These are phyloP conservation scores for Penelope pileata DNA, from an alignment of 2,113 vertebrate species.

Conservation along the genomic window DNA sequence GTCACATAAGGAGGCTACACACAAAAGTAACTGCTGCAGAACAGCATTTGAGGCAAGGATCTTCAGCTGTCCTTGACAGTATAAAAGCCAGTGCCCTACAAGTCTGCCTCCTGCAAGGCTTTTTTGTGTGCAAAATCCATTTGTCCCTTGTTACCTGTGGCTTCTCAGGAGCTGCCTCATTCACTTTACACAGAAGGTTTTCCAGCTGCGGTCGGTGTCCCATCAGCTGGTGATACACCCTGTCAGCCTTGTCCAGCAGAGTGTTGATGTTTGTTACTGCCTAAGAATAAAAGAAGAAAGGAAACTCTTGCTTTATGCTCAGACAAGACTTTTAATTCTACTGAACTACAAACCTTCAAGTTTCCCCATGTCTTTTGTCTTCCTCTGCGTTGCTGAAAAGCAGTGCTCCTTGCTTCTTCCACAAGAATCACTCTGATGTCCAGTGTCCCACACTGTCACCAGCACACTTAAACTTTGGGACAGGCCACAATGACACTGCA, in stretches of 20 bases:
- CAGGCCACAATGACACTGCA: background rate
- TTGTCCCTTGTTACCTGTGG: constrained; percentile 83
- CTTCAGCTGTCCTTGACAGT: background rate
- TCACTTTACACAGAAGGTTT: constrained; percentile 94
- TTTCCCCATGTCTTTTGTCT: background rate
- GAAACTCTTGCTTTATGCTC: background rate
- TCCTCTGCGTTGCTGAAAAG: background rate
- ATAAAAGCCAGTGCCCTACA: background rate
- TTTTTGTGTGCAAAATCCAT: background rate
- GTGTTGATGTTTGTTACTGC: constrained; percentile 99
- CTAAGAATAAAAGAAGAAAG: constrained; percentile 66
- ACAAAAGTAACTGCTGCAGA: background rate
- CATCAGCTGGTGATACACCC: constrained; percentile 98
- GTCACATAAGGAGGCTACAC: background rate
- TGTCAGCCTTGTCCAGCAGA: constrained; percentile 95
- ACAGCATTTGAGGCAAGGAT: background rate
- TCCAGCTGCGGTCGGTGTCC: constrained; percentile 95
- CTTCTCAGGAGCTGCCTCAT: constrained; percentile 96
- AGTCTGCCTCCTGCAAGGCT: background rate
- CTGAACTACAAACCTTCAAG: background rate
- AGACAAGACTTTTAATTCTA: background rate
- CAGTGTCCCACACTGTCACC: background rate
- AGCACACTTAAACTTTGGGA: background rate
- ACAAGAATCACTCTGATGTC: background rate
- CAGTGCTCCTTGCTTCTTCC: background rate